Evolutionary conservation across 2,888 invertebrate species (phyloP).

Genomic region (Epirrita christyi): DNA sequence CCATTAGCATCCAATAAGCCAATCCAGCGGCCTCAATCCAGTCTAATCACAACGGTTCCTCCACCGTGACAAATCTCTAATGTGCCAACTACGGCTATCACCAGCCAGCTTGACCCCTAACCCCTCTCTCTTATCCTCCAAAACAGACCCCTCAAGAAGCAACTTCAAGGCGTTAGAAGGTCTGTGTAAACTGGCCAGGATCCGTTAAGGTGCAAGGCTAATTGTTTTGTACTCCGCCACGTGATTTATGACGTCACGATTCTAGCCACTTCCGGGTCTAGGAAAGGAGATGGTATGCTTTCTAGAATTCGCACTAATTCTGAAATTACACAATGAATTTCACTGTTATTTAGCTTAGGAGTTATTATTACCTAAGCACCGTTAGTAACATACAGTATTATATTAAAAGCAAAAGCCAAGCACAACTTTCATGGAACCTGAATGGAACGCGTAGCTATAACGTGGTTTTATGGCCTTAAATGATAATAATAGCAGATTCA

Average conservation of each 20-base stretch:
- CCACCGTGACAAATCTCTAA: constrained; percentile 70
- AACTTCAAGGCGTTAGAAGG: constrained; percentile 28
- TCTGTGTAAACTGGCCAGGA: constrained; percentile 46
- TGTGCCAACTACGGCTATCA: constrained; percentile 51
- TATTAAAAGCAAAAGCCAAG: not conserved
- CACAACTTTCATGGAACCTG: not conserved
- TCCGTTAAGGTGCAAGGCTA: constrained; percentile 66
- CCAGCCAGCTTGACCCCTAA: constrained; percentile 47
- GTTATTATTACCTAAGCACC: not conserved
- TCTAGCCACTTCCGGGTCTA: constrained; percentile 49
- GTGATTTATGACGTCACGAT: constrained; percentile 71
- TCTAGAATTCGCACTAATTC: constrained; percentile 23
- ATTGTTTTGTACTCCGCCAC: constrained; percentile 62
- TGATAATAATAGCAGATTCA: not conserved
- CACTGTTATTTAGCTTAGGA: not conserved
- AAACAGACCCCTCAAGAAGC: constrained; percentile 25
- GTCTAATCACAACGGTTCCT: constrained; percentile 55
- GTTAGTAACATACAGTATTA: too few relatives aligned
- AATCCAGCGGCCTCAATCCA: constrained; percentile 38
- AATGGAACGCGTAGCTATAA: not conserved
- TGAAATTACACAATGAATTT: not conserved
- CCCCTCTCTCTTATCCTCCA: constrained; percentile 28
- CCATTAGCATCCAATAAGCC: constrained; percentile 37
- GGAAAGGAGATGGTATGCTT: constrained; percentile 26
- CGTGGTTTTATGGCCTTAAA: not conserved